Evolutionary conservation across 2,113 vertebrate species (phyloP), one percentile per base, ranked within the genome.

Genomic region (Chamaea fasciata): DNA sequence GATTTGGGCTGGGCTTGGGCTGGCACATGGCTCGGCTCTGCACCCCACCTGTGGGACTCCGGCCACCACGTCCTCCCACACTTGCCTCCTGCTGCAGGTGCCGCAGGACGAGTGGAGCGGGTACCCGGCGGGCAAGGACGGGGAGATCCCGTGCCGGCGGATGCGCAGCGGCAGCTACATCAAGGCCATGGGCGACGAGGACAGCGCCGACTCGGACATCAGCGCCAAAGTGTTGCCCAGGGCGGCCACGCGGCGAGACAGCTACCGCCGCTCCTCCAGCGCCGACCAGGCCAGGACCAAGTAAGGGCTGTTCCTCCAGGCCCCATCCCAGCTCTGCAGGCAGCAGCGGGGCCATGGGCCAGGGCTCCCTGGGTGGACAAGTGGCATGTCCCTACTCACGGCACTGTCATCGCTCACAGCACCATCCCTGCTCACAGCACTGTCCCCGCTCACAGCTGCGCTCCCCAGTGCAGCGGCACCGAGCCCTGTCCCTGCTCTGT

Each of bases 101-200:
- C 99, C 99, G 0, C 98, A 99, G 73, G 99, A 99, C 47, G 99
- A 99, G 79, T 99, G 99, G 99, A 98, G 98, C 11, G 98, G 98
- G 28, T 99, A 99, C 90, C 98, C 98, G 1, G 96, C 97, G 1
- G 98, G 98, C 41, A 98, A 98, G 50, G 98, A 98, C 5, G 99
- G 99, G 41, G 99, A 99, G 98, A 99, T 99, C 79, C 99, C 99
- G 1, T 99, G 99, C 95, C 98, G 99, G 31, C 98, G 99, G 82
- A 99, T 99, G 99, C 98, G 99, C 91, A 99, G 99, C 11, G 99
- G 99, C 97, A 99, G 99, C 98, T 99, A 99, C 98, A 99, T 99
- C 98, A 99, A 99, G 98, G 99, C 99, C 97, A 99, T 99, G 99
- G 99, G 99, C 0, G 99, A 99, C 0, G 99, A 99, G 39, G 99